Evolutionary conservation across 2,113 vertebrate genomes (phyloP).

Genomic region (Myiozetetes cayanensis): DNA sequence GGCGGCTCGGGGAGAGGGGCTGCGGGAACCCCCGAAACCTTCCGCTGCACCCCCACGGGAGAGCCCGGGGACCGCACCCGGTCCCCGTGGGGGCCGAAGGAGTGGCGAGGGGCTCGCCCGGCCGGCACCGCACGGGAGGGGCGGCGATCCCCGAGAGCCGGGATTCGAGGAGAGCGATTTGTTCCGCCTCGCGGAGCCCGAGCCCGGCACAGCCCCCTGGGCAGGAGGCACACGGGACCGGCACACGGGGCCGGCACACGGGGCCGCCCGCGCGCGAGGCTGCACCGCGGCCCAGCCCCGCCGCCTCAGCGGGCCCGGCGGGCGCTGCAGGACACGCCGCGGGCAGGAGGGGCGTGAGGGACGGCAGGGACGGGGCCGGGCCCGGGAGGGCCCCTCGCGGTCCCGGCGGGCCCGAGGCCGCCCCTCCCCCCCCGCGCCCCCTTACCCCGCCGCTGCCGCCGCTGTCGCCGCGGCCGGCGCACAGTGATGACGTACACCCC

Average conservation of each 20-base stretch:
- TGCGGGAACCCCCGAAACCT: neutral
- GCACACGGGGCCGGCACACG: neutral
- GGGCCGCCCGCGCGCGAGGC: neutral
- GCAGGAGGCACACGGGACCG: neutral
- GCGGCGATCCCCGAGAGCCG: too few relatives aligned
- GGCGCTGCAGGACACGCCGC: neutral
- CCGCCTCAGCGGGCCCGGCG: neutral
- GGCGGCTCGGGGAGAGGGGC: neutral
- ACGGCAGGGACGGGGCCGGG: too few relatives aligned
- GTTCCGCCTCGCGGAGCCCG: neutral
- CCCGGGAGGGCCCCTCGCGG: too few relatives aligned
- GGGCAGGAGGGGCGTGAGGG: neutral
- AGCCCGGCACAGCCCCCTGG: neutral
- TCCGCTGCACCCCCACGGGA: too few relatives aligned
- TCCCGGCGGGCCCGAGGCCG: fast-evolving
- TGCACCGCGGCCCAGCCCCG: neutral
- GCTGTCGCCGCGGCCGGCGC: neutral
- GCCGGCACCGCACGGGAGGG: neutral
- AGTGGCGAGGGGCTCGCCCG: too few relatives aligned
- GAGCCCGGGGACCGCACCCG: too few relatives aligned
- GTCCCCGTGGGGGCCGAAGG: too few relatives aligned
- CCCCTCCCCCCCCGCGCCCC: neutral
- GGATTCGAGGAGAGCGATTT: neutral
- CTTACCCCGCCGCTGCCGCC: neutral
- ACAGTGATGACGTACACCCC: fast-evolving